Conservation (phyloP, 1,140 invertebrate genomes). For the Pteromalus puparum region DNA sequence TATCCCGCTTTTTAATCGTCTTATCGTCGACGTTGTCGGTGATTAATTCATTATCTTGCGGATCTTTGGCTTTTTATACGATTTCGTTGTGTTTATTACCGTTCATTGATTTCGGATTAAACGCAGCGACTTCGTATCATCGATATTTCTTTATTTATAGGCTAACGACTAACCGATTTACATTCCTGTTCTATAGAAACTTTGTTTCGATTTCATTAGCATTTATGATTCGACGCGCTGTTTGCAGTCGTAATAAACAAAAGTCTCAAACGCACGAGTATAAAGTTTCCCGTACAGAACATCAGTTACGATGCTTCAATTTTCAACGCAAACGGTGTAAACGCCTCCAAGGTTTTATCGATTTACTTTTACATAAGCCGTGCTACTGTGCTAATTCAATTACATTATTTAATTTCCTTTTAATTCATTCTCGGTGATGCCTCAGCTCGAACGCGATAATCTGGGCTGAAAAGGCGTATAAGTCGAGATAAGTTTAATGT, state of each 20-base stretch:
- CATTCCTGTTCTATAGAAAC: background rate
- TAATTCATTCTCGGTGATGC: background rate
- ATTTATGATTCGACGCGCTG: background rate
- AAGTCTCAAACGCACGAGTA: background rate
- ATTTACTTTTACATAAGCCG: constrained; percentile 1
- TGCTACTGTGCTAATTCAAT: background rate
- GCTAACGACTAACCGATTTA: background rate
- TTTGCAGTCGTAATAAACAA: background rate
- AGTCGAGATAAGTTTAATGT: background rate
- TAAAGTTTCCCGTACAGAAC: background rate
- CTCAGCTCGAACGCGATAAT: background rate
- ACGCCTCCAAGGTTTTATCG: background rate
- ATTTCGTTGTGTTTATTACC: background rate
- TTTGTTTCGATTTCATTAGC: background rate
- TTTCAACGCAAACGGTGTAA: background rate
- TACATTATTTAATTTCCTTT: constrained; percentile 7
- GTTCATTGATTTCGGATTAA: background rate
- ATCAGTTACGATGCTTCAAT: background rate
- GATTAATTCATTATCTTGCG: background rate
- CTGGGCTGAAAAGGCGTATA: background rate
- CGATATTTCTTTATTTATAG: background rate
- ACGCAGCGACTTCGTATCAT: background rate
- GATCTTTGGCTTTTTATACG: too few relatives aligned
- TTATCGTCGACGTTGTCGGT: background rate
- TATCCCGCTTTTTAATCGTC: background rate